phyloP scores from a whole-genome alignment of 2,797 vertebrate species.

The Typhlichthys eigenmanni region DNA sequence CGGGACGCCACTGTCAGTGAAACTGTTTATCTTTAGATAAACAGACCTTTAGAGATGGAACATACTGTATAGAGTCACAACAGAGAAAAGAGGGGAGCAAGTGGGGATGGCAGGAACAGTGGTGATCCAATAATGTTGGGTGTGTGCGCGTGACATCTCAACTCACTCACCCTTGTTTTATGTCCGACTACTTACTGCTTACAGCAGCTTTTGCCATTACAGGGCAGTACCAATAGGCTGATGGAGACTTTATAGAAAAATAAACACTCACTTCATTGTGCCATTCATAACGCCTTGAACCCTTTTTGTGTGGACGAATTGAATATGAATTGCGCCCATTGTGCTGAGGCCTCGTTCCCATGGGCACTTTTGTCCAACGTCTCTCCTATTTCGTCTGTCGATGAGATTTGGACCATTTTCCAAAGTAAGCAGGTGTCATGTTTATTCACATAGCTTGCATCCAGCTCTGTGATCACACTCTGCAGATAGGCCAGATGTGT shows the following conservation, averaged over 20 bases:
- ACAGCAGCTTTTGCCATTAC: slow-evolving; percentile 43
- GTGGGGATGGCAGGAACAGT: slow-evolving; percentile 22
- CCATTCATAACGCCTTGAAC: slow-evolving; percentile 56
- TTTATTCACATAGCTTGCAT: slow-evolving; percentile 55
- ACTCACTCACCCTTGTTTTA: slow-evolving; percentile 50
- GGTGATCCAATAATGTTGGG: slow-evolving; percentile 13
- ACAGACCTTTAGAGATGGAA: slow-evolving; percentile 9
- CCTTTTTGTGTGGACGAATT: slow-evolving; percentile 63
- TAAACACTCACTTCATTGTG: slow-evolving; percentile 57
- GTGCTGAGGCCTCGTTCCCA: slow-evolving; percentile 53
- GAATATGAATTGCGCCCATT: slow-evolving; percentile 62
- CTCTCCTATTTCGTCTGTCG: slow-evolving; percentile 40
- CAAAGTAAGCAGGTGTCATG: slow-evolving; percentile 72
- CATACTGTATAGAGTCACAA: slow-evolving; percentile 8
- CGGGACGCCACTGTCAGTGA: slow-evolving; percentile 52
- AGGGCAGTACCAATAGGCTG: slow-evolving; percentile 59
- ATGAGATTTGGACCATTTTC: slow-evolving; percentile 59
- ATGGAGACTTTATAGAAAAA: slow-evolving; percentile 62
- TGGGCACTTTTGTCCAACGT: slow-evolving; percentile 50
- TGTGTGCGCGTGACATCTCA: slow-evolving; percentile 42
- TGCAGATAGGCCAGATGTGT: slow-evolving; percentile 66
- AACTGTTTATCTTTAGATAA: slow-evolving; percentile 43
- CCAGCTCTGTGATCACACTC: slow-evolving; percentile 53
- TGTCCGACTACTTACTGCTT: slow-evolving; percentile 38
- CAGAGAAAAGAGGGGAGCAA: slow-evolving; percentile 13